Percentiles rank a stretch among this genome's conserved stretches.
phyloP scores from a whole-genome alignment of 2,888 invertebrate species.

The Drosophila bunnanda region DNA sequence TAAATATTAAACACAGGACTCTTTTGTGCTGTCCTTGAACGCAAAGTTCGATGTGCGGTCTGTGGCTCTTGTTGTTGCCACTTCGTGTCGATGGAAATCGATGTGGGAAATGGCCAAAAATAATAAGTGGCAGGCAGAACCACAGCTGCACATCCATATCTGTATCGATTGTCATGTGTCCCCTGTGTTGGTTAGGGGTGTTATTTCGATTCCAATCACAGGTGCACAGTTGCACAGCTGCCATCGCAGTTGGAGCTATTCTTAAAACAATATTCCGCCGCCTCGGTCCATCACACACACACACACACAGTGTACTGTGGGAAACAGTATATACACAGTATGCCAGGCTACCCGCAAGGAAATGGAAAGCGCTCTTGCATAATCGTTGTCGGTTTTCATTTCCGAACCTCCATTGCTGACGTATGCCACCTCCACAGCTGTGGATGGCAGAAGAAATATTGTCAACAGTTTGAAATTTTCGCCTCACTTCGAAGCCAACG shows the following conservation, averaged over 20 bases:
- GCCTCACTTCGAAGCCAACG: constrained; percentile 39
- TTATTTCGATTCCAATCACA: constrained; percentile 64
- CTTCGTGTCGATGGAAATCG: constrained; percentile 22
- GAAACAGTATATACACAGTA: not conserved
- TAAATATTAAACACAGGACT: not conserved
- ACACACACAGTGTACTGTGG: not conserved
- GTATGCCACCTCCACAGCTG: constrained; percentile 17
- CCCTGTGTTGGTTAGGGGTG: constrained; percentile 17
- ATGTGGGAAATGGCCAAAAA: constrained; percentile 54
- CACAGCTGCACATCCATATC: constrained; percentile 39
- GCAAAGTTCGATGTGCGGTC: constrained; percentile 3
- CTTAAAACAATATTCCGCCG: constrained; percentile 34
- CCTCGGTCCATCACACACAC: not conserved
- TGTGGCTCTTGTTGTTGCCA: constrained; percentile 17
- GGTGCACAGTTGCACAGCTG: constrained; percentile 45
- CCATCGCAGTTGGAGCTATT: constrained; percentile 19
- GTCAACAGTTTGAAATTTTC: constrained; percentile 53
- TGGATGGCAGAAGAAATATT: constrained; percentile 34
- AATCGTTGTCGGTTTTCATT: constrained; percentile 72
- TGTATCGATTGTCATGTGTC: constrained; percentile 62
- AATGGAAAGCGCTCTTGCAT: constrained; percentile 53
- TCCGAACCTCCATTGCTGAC: constrained; percentile 29
- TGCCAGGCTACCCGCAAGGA: constrained; percentile 14
- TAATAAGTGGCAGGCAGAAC: constrained; percentile 25
- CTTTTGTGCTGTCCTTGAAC: not conserved